These are phyloP conservation scores for Lochmaea crataegi DNA, from an alignment of 2,888 invertebrate species.

Conservation along the genomic window DNA sequence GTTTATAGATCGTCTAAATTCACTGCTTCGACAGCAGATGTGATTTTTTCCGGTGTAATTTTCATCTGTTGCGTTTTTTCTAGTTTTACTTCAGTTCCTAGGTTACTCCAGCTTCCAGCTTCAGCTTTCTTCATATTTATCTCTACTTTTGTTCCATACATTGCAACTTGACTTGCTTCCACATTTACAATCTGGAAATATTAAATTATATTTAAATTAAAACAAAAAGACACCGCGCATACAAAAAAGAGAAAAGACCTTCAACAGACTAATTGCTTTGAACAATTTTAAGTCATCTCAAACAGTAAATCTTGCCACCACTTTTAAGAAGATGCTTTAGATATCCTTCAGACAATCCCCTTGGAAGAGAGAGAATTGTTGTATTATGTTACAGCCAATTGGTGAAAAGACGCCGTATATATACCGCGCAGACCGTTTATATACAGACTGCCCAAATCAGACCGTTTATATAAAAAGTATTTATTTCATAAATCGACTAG, in stretches of 20 bases:
- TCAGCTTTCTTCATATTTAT: conserved; percentile 90
- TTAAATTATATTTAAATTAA: conserved; percentile 6
- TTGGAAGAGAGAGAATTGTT: too few relatives aligned
- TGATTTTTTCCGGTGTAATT: conserved; percentile 62
- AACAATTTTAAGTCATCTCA: too few relatives aligned
- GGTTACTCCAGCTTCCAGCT: conserved; percentile 82
- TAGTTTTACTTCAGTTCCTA: conserved; percentile 71
- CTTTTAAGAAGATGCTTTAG: too few relatives aligned
- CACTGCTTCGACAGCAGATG: conserved; percentile 72
- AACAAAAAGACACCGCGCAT: conserved; percentile 1
- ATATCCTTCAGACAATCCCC: too few relatives aligned
- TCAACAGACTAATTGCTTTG: too few relatives aligned
- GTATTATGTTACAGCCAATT: too few relatives aligned
- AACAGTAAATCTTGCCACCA: too few relatives aligned
- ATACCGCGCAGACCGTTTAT: too few relatives aligned
- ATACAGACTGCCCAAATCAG: too few relatives aligned
- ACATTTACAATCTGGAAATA: conserved; percentile 79
- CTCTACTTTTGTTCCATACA: conserved; percentile 92
- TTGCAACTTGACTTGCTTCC: conserved; percentile 76
- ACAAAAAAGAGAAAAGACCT: neutral
- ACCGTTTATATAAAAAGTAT: too few relatives aligned
- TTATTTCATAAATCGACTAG: too few relatives aligned
- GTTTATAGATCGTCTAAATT: conserved; percentile 77
- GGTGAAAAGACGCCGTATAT: too few relatives aligned
- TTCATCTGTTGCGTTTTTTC: conserved; percentile 45